Percentiles rank a stretch among this genome's conserved stretches.
Evolutionary conservation across 2,888 invertebrate species (phyloP).

Genomic region (Scrobipalpa atriplicella): DNA sequence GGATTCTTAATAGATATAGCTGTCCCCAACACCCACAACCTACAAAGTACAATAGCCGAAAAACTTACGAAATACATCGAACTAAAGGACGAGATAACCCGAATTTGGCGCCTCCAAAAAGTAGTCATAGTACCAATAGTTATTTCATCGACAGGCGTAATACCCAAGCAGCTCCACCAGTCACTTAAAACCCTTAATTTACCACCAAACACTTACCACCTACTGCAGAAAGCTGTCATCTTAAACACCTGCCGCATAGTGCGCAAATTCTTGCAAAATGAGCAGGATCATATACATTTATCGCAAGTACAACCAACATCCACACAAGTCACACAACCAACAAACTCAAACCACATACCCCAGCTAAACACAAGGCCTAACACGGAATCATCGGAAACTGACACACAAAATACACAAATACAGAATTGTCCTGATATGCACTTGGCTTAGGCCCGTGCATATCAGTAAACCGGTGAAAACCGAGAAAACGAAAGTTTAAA

Average conservation of each 20-base stretch:
- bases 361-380: not conserved
- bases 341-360: too few relatives aligned
- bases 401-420: not conserved
- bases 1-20: constrained; percentile 32
- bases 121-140: constrained; percentile 22
- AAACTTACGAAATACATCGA: constrained; percentile 33
- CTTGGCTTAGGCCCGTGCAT: constrained; percentile 1
- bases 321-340: too few relatives aligned
- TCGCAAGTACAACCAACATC: too few relatives aligned
- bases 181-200: too few relatives aligned
- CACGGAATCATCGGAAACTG: too few relatives aligned
- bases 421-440: not conserved
- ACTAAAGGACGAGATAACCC: constrained; percentile 22
- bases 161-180: constrained; percentile 16
- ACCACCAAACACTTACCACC: not conserved
- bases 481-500: too few relatives aligned
- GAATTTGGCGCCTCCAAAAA: constrained; percentile 20
- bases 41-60: constrained; percentile 33
- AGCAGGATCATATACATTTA: too few relatives aligned
- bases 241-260: too few relatives aligned
- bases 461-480: too few relatives aligned
- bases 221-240: too few relatives aligned
- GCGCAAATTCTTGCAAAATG: too few relatives aligned
- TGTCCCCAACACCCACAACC: constrained; percentile 33
- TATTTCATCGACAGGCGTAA: constrained; percentile 12